Conservation (phyloP, 2,797 vertebrate genomes). For the Pteronotus mesoamericanus region DNA sequence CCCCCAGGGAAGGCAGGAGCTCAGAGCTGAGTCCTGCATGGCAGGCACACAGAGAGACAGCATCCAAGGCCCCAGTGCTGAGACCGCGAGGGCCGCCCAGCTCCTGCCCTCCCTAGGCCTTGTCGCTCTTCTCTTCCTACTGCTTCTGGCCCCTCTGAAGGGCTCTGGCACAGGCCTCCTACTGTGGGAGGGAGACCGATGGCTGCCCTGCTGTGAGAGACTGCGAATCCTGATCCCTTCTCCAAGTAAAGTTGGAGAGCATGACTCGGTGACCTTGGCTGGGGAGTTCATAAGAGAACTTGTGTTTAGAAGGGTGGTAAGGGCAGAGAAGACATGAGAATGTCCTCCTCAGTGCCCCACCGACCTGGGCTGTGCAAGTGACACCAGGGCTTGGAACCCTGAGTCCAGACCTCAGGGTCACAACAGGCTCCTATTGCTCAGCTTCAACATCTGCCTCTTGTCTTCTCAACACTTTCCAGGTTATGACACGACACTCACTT, state of each 20-base stretch:
- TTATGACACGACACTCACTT: background rate
- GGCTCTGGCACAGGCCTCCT: background rate
- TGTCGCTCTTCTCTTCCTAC: background rate
- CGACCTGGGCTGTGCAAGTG: background rate
- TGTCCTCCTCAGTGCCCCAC: background rate
- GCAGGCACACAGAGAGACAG: background rate
- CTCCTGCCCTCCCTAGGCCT: background rate
- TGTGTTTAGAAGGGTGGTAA: background rate
- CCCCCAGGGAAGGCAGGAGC: rapidly evolving
- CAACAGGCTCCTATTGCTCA: background rate
- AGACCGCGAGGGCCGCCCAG: rapidly evolving
- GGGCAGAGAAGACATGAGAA: background rate
- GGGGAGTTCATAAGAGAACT: background rate
- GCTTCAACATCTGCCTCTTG: background rate
- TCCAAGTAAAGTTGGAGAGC: background rate
- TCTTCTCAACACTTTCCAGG: background rate
- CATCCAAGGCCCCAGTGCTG: rapidly evolving
- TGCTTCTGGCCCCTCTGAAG: background rate
- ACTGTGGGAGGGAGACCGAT: background rate
- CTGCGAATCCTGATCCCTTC: background rate
- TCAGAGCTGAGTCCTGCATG: background rate
- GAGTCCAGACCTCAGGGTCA: background rate
- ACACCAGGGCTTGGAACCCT: background rate
- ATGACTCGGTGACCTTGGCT: background rate
- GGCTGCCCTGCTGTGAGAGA: background rate